phyloP scores from a whole-genome alignment of 2,888 invertebrate species.

The Apoderus coryli region DNA sequence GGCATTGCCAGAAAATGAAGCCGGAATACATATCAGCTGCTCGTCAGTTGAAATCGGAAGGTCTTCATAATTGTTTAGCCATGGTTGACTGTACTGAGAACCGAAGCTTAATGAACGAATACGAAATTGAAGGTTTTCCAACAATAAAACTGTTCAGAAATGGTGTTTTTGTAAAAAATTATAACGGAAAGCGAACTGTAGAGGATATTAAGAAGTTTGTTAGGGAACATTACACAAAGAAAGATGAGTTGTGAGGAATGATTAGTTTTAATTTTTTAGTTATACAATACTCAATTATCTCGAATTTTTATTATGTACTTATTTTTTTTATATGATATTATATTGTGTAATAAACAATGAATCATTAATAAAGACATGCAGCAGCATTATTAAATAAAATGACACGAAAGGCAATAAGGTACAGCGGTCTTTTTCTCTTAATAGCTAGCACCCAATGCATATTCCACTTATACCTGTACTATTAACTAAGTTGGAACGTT shows the following conservation, averaged over 20 bases:
- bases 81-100: conserved; percentile 56
- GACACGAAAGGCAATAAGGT: too few relatives aligned
- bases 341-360: too few relatives aligned
- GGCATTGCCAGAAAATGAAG: conserved; percentile 53
- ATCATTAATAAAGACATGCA: too few relatives aligned
- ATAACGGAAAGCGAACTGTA: conserved; percentile 39
- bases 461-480: too few relatives aligned
- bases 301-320: conserved; percentile 13
- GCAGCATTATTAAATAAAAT: too few relatives aligned
- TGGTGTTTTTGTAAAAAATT: conserved; percentile 39
- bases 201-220: conserved; percentile 43
- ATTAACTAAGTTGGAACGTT: too few relatives aligned
- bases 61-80: conserved; percentile 31
- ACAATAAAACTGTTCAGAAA: conserved; percentile 47
- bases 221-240: conserved; percentile 11
- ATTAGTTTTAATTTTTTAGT: background rate
- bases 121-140: conserved; percentile 48
- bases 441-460: too few relatives aligned
- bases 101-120: conserved; percentile 40
- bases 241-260: conserved; percentile 12
- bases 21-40: conserved; percentile 48
- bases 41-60: conserved; percentile 33
- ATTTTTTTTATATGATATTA: background rate
- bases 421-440: too few relatives aligned
- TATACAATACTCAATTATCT: too few relatives aligned